These are phyloP conservation scores for Heterotis niloticus DNA, from an alignment of 2,113 vertebrate species.

Conservation along the genomic window DNA sequence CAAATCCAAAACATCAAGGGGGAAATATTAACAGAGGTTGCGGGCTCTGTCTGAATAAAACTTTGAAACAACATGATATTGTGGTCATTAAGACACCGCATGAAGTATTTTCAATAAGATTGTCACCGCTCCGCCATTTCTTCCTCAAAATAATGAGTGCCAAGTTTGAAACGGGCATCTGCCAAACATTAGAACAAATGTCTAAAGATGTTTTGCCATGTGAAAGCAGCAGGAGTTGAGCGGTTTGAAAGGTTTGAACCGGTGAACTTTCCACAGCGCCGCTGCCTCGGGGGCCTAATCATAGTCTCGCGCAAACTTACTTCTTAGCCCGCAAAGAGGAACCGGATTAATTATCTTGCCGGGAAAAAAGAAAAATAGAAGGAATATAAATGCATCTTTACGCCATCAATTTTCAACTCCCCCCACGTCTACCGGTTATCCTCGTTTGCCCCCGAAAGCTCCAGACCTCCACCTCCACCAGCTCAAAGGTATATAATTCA, in stretches of 20 bases:
- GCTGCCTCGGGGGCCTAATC: background rate
- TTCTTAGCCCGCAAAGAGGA: too few species aligned
- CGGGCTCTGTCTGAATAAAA: too few species aligned
- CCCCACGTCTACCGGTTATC: background rate
- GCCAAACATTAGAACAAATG: background rate
- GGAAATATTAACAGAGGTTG: too few species aligned
- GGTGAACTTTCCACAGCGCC: background rate
- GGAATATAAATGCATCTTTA: too few species aligned
- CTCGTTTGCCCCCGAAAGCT: background rate
- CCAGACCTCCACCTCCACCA: background rate
- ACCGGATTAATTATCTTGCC: too few species aligned
- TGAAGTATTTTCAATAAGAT: too few species aligned
- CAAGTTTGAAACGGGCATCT: background rate
- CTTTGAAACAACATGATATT: too few species aligned
- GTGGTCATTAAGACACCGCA: too few species aligned
- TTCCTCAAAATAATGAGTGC: background rate
- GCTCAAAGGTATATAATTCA: background rate
- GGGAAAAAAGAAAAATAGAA: too few species aligned
- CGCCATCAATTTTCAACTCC: too few species aligned
- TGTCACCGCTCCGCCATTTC: background rate
- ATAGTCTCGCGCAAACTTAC: too few species aligned
- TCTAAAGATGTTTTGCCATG: background rate
- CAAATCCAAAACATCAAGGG: background rate
- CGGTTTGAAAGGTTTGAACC: slow-evolving; percentile 5
- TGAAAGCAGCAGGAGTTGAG: background rate